These are phyloP conservation scores for Zapornia atra DNA, from an alignment of 2,113 vertebrate genomes.

Conservation along the genomic window DNA sequence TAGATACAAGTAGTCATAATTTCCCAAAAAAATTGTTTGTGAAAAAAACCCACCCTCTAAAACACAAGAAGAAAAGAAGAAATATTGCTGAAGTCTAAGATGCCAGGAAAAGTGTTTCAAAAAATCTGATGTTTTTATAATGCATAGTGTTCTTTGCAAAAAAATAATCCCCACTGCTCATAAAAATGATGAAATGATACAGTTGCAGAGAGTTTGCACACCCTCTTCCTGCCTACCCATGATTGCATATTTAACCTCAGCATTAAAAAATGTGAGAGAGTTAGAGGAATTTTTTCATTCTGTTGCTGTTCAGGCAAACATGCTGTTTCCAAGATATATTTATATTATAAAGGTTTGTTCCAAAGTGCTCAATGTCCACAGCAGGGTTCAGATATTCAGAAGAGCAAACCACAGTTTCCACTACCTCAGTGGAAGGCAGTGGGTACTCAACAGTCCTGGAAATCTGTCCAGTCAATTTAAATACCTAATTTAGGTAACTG, in stretches of 20 bases:
- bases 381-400: conserved; percentile 33
- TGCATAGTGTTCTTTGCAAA: conserved; percentile 33
- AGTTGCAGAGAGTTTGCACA: conserved; percentile 51
- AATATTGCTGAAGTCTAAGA: conserved; percentile 15
- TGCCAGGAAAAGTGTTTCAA: conserved; percentile 37
- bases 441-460: background rate
- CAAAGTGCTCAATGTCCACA: background rate
- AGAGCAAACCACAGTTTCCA: conserved; percentile 37
- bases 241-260: conserved; percentile 55
- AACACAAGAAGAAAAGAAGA: background rate
- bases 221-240: conserved; percentile 45
- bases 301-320: conserved; percentile 17
- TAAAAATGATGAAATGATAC: conserved; percentile 62
- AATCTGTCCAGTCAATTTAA: background rate
- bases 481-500: conserved; percentile 9
- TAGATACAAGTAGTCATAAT: background rate
- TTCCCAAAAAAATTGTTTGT: background rate
- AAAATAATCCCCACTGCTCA: conserved; percentile 39
- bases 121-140: conserved; percentile 59
- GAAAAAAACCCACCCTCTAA: background rate
- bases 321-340: conserved; percentile 19
- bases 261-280: conserved; percentile 52
- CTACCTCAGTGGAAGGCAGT: conserved; percentile 40
- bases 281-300: conserved; percentile 38
- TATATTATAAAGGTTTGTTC: conserved; percentile 31